These are phyloP conservation scores for Theretra japonica DNA, from an alignment of 2,888 invertebrate species.

Conservation along the genomic window DNA sequence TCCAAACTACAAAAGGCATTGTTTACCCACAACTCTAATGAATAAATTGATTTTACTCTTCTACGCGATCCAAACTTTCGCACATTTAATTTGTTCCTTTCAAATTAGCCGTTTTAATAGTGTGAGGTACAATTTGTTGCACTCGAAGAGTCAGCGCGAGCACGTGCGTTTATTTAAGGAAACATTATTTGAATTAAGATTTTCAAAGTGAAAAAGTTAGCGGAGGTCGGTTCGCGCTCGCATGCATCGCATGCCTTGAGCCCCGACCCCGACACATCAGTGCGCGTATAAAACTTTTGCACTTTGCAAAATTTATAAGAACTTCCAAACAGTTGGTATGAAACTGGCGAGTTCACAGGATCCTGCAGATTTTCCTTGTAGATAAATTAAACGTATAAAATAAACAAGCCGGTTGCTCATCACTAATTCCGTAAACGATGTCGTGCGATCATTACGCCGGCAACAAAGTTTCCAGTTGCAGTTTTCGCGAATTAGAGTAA, in stretches of 20 bases:
- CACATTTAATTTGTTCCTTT: neutral
- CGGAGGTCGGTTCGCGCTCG: conserved; percentile 59
- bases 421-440: conserved; percentile 57
- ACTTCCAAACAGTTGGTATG: conserved; percentile 63
- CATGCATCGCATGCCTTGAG: conserved; percentile 62
- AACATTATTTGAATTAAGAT: conserved; percentile 71
- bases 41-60: conserved; percentile 33
- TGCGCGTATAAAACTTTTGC: conserved; percentile 72
- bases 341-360: conserved; percentile 55
- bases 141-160: conserved; percentile 27
- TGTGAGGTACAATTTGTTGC: neutral
- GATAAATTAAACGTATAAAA: conserved; percentile 48
- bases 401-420: conserved; percentile 38
- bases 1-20: conserved; percentile 46
- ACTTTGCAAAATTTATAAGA: conserved; percentile 77
- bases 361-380: conserved; percentile 47
- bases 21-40: conserved; percentile 40
- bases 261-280: conserved; percentile 53
- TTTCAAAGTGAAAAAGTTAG: conserved; percentile 69
- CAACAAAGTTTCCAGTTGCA: conserved; percentile 61
- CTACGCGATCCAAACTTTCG: neutral
- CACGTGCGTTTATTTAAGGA: conserved; percentile 62
- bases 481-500: conserved; percentile 78
- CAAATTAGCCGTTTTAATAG: neutral
- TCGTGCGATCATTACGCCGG: conserved; percentile 56